Percentiles rank a stretch among this genome's conserved stretches.
phyloP scores from a whole-genome alignment of 2,797 vertebrate genomes.

The Scolopax rusticola region DNA sequence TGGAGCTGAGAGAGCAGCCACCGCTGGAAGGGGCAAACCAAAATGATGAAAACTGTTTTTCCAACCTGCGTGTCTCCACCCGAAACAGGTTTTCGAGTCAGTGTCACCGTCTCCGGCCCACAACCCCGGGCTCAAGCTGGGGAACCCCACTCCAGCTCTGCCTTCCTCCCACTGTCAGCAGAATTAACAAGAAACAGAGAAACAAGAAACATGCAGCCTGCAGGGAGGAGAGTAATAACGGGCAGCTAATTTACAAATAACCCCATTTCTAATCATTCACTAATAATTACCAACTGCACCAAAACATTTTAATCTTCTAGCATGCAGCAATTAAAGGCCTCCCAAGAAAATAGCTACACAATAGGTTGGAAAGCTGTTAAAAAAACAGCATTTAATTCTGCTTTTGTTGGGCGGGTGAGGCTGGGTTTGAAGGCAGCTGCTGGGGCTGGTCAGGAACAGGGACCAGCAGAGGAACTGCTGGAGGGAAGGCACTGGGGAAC shows the following conservation, averaged over 20 bases:
- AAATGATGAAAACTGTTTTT: not conserved
- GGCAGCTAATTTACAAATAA: not conserved
- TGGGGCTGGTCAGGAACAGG: rapidly evolving
- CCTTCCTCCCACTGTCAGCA: not conserved
- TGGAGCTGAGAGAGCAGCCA: not conserved
- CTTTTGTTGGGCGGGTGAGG: not conserved
- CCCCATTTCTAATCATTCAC: not conserved
- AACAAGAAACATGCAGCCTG: not conserved
- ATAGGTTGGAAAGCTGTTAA: not conserved
- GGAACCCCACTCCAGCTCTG: rapidly evolving
- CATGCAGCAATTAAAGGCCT: not conserved
- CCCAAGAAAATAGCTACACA: not conserved
- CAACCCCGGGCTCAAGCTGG: rapidly evolving
- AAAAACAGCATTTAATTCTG: not conserved
- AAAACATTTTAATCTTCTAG: not conserved
- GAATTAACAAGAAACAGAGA: not conserved
- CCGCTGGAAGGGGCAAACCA: not conserved
- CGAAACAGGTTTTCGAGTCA: not conserved
- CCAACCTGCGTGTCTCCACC: not conserved
- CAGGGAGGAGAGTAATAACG: not conserved
- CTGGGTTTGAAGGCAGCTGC: not conserved
- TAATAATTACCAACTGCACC: not conserved
- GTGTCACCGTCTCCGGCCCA: not conserved
- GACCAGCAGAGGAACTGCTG: not conserved
- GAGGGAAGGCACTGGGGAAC: rapidly evolving